Evolutionary conservation across 1,140 invertebrate genomes (phyloP).

Genomic region (Achroia grisella): DNA sequence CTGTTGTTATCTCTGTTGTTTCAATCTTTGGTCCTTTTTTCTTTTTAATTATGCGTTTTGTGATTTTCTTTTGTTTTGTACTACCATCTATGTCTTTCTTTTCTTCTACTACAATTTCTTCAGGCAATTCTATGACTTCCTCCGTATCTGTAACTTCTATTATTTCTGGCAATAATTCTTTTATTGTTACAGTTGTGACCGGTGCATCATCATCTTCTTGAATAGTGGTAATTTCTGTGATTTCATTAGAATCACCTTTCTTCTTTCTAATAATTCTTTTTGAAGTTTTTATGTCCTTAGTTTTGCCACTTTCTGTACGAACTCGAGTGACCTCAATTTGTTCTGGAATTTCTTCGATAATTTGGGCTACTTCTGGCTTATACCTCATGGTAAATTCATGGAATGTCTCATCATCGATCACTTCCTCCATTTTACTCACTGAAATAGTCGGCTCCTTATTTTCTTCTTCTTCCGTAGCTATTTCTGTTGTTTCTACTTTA

Average conservation of each 20-base stretch:
- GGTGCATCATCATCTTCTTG: conserved; percentile 34
- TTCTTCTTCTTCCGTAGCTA: conserved; percentile 21
- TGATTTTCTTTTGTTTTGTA: conserved; percentile 39
- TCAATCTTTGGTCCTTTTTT: conserved; percentile 11
- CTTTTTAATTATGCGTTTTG: conserved; percentile 32
- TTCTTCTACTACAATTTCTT: conserved; percentile 31
- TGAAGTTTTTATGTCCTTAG: conserved; percentile 48
- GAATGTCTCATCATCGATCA: conserved; percentile 19
- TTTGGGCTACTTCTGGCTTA: too few relatives aligned
- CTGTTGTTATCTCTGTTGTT: conserved; percentile 32
- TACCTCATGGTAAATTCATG: too few relatives aligned
- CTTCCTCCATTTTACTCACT: conserved; percentile 10
- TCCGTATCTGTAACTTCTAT: conserved; percentile 27
- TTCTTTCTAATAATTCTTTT: conserved; percentile 51
- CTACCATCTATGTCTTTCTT: conserved; percentile 34
- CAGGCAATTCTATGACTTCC: conserved; percentile 30
- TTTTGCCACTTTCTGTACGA: conserved; percentile 15
- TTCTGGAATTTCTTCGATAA: conserved; percentile 3
- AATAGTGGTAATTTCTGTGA: conserved; percentile 41
- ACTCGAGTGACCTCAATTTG: conserved; percentile 23
- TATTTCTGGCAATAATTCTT: conserved; percentile 11
- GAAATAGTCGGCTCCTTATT: conserved; percentile 25
- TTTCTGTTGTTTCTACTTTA: conserved; percentile 28
- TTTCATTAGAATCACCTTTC: conserved; percentile 25
- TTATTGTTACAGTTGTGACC: conserved; percentile 22